A percentile compares a stretch with the other conserved stretches of the same genome.
These are phyloP conservation scores for Folsomia candida DNA, from an alignment of 2,888 invertebrate genomes.

Conservation along the genomic window DNA sequence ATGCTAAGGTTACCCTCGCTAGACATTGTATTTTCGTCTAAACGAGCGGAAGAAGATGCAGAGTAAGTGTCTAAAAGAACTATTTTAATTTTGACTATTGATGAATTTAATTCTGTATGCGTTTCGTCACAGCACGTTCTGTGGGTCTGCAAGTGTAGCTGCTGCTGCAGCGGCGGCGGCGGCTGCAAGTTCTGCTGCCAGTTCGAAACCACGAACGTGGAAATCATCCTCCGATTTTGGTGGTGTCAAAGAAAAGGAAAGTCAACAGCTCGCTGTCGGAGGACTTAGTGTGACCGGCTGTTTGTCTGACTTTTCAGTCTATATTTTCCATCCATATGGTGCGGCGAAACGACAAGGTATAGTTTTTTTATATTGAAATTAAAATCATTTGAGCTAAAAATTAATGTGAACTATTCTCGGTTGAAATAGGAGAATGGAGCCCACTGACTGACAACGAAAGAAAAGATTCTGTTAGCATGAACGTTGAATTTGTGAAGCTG, in stretches of 20 bases:
- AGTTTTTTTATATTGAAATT: background rate
- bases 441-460: conserved; percentile 83
- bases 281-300: conserved; percentile 93
- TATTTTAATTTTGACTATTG: background rate
- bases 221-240: conserved; percentile 25
- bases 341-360: conserved; percentile 63
- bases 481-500: conserved; percentile 95
- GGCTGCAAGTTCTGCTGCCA: background rate
- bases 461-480: conserved; percentile 92
- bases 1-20: conserved; percentile 93
- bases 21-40: conserved; percentile 94
- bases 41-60: conserved; percentile 72
- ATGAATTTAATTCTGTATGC: background rate
- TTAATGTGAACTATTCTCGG: background rate
- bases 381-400: background rate
- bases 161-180: background rate
- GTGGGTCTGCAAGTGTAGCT: background rate
- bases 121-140: background rate
- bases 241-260: conserved; percentile 51
- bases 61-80: conserved; percentile 31
- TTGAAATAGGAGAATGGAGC: conserved; percentile 71
- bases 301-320: conserved; percentile 93
- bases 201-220: background rate
- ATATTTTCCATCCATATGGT: conserved; percentile 97
- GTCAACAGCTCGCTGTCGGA: conserved; percentile 68